Evolutionary conservation across 2,113 vertebrate genomes (phyloP), one percentile per base, ranked within the genome.

Genomic region (Mormyrus lacerda): DNA sequence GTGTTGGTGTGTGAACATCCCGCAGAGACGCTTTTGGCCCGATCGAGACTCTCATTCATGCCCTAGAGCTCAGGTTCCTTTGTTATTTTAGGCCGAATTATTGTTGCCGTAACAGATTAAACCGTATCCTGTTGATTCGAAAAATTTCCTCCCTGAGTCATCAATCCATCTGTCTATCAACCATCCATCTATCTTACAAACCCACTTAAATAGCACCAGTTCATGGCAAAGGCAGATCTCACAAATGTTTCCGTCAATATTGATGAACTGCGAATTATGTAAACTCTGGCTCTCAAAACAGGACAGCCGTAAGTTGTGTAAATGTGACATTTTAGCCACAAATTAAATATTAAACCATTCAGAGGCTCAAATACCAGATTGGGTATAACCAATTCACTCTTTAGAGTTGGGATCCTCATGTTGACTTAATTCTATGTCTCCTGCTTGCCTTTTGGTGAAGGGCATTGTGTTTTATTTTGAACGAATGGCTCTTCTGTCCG

Each of bases 261-360:
- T 42, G 50, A 92, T 92, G 87, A 91, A 65, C 61, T 69, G 89
- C 83, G 35, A 35, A 82, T 55, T 65, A 87, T 47, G 55, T 82
- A 87, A 44, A 87, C 44, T 89, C 87, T 90, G 88, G 86, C 45
- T 90, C 50, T 85, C 7, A 45, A 90, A 93, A 90, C 47, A 89
- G 35, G 85, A 85, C n/a, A 61, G 47, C 35, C 50, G 51, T 48
- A 90, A 89, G 39, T 65, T 91, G 93, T 94, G 91, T 90, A 90
- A 93, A 94, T 93, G 91, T 93, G 92, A 92, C 91, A 92, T 94
- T 95, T 91, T 93, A 61, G 11, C 79, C 45, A 89, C 88, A 45
- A 89, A 90, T 19, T 13, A 55, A 82, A 51, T 73, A 79, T 89
- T 89, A 50, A 92, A 84, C 55, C 89, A 45, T 88, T 51, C 17